These are phyloP conservation scores for Andinoacara biseriatus DNA, from an alignment of 2,113 vertebrate species.

Conservation along the genomic window DNA sequence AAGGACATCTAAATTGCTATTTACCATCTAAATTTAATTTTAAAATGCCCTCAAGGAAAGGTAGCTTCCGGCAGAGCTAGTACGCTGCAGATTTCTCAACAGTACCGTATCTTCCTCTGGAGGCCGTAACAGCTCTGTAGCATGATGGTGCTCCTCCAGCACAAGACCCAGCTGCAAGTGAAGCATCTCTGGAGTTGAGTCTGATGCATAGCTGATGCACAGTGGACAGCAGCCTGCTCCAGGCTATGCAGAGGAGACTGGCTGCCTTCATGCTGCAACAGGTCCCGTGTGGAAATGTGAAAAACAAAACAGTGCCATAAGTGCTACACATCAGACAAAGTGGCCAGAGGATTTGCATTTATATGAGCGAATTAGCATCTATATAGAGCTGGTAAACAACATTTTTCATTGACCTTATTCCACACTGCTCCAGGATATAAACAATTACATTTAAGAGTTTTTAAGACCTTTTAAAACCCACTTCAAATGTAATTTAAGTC, in stretches of 20 bases:
- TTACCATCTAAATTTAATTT: no score
- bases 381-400: not conserved
- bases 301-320: not conserved
- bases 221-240: conserved; percentile 65
- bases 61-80: no score
- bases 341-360: conserved; percentile 4
- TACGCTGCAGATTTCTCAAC: no score
- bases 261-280: conserved; percentile 47
- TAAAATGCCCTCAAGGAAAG: no score
- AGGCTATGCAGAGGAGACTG: conserved; percentile 64
- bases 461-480: not conserved
- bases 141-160: no score
- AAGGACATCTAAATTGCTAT: not conserved
- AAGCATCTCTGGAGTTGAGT: conserved; percentile 64
- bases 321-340: not conserved
- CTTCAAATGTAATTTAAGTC: not conserved
- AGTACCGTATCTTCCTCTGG: no score
- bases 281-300: conserved; percentile 46
- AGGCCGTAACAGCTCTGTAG: no score
- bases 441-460: not conserved
- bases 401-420: not conserved
- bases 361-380: conserved; percentile 1
- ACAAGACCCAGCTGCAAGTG: conserved; percentile 72
- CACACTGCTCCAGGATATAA: not conserved
- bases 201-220: conserved; percentile 70